A percentile compares a stretch with the other conserved stretches of the same genome.
Evolutionary conservation across 1,140 invertebrate genomes (phyloP).

Genomic region (Phenacoccus solenopsis): DNA sequence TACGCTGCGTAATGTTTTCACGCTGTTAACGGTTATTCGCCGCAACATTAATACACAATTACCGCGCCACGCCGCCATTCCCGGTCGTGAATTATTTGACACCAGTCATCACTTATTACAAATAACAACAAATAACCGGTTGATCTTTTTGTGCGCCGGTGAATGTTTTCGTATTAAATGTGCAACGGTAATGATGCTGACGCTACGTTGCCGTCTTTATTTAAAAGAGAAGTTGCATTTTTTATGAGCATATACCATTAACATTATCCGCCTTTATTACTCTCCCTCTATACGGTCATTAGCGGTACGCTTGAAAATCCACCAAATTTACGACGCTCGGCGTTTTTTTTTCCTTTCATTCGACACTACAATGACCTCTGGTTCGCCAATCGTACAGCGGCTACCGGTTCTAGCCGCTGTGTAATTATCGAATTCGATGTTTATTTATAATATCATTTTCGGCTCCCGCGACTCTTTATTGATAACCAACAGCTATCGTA

Average conservation of each 20-base stretch:
- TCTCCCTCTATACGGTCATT: too few relatives aligned
- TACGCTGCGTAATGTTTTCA: background rate
- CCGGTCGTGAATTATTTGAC: conserved; percentile 2
- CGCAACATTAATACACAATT: too few relatives aligned
- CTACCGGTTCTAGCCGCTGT: too few relatives aligned
- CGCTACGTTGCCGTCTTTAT: background rate
- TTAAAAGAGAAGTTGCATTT: background rate
- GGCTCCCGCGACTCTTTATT: too few relatives aligned
- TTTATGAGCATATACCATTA: conserved; percentile 2
- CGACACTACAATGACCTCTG: too few relatives aligned
- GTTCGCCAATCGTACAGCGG: too few relatives aligned
- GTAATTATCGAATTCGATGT: too few relatives aligned
- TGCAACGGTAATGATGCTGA: background rate
- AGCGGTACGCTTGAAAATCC: too few relatives aligned
- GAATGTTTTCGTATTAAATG: background rate
- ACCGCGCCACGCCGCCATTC: too few relatives aligned
- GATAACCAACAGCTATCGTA: background rate
- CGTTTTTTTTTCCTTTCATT: too few relatives aligned
- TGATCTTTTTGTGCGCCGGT: background rate
- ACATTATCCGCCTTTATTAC: background rate
- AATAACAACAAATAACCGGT: background rate
- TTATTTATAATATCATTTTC: too few relatives aligned
- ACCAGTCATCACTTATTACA: background rate
- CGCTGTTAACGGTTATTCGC: background rate
- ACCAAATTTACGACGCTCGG: too few relatives aligned